These are phyloP conservation scores for Oenanthe oenanthe DNA, from an alignment of 2,113 vertebrate species.

Conservation along the genomic window DNA sequence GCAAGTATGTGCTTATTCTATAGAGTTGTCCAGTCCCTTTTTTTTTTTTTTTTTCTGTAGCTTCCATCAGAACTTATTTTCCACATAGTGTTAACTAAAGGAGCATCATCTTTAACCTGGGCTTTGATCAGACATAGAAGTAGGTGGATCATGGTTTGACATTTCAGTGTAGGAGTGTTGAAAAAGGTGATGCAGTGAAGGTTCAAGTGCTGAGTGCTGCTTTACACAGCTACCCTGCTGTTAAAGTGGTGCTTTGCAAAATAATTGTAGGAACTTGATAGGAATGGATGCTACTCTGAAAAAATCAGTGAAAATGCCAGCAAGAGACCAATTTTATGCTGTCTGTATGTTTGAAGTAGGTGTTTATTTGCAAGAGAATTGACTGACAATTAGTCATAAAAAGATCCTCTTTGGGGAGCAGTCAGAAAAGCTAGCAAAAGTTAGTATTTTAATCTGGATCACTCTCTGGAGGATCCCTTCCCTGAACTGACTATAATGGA, in stretches of 20 bases:
- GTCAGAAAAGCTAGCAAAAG: background rate
- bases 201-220: background rate
- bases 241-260: background rate
- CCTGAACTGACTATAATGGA: background rate
- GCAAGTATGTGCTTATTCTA: background rate
- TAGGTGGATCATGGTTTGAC: background rate
- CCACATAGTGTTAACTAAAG: background rate
- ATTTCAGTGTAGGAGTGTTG: background rate
- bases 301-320: background rate
- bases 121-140: background rate
- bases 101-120: background rate
- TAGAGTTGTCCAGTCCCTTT: background rate
- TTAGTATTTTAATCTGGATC: background rate
- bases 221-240: background rate
- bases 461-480: background rate
- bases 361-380: constrained; percentile 18
- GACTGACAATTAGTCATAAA: constrained; percentile 9
- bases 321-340: background rate
- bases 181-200: background rate
- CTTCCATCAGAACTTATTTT: background rate
- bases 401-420: background rate
- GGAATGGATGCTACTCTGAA: background rate
- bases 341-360: background rate
- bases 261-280: background rate
- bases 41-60: background rate